Percentiles rank a stretch among this genome's conserved stretches.
phyloP scores from a whole-genome alignment of 2,113 vertebrate species.

The Apistogramma diplotaenia region DNA sequence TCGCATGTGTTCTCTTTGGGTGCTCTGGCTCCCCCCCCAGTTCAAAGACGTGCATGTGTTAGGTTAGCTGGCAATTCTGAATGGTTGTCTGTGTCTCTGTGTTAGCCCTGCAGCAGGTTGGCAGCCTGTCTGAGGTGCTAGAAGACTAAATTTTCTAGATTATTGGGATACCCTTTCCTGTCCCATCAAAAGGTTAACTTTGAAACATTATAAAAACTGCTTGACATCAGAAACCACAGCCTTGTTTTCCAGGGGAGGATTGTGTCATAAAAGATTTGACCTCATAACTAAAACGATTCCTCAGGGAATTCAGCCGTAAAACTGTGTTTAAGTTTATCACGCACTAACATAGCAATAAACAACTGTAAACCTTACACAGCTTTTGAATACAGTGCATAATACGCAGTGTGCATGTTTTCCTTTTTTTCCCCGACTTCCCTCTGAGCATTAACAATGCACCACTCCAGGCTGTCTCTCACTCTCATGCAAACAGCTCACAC shows the following conservation, averaged over 20 bases:
- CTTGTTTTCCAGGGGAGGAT: not conserved
- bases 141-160: not conserved
- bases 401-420: not conserved
- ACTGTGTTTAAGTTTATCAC: not conserved
- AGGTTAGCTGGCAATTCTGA: not conserved
- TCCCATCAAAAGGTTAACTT: not conserved
- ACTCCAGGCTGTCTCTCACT: conserved; percentile 22
- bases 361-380: not conserved
- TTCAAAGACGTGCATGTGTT: not conserved
- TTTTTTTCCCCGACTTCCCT: not conserved
- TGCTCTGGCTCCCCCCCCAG: not conserved
- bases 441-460: conserved; percentile 12
- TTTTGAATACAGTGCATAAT: not conserved
- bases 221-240: not conserved
- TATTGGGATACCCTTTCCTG: not conserved
- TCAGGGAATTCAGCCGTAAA: not conserved
- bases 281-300: not conserved
- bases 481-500: conserved; percentile 1
- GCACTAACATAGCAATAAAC: not conserved
- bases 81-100: not conserved
- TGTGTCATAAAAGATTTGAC: not conserved
- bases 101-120: not conserved
- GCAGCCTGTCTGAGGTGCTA: not conserved
- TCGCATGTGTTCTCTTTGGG: not conserved
- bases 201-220: not conserved